Percentiles rank a stretch among this genome's conserved stretches.
Evolutionary conservation across 2,888 invertebrate species (phyloP).

Genomic region (Parthenolecanium corni): DNA sequence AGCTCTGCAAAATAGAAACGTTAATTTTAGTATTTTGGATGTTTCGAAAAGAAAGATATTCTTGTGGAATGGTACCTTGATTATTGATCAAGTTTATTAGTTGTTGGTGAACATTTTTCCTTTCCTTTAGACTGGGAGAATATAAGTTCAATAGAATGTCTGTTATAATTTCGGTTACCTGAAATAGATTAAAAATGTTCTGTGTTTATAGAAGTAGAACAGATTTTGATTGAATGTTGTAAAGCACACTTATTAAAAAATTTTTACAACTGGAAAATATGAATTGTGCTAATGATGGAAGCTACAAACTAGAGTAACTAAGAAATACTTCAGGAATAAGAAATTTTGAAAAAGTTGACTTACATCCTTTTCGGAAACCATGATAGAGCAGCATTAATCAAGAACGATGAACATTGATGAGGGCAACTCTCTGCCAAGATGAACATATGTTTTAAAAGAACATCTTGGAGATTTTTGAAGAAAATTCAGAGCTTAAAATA

Average conservation of each 20-base stretch:
- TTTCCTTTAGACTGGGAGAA: slow-evolving; percentile 13
- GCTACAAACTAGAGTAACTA: neutral
- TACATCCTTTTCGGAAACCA: neutral
- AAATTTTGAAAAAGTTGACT: neutral
- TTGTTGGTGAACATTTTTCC: slow-evolving; percentile 5
- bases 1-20: neutral
- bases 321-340: too few species aligned
- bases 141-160: slow-evolving; percentile 4
- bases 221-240: too few species aligned
- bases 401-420: too few species aligned
- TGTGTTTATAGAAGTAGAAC: too few species aligned
- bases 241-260: too few species aligned
- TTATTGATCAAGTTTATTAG: slow-evolving; percentile 4
- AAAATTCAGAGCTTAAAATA: too few species aligned
- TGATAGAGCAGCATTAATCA: neutral
- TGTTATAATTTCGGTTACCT: slow-evolving; percentile 1
- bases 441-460: too few species aligned
- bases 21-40: neutral
- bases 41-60: neutral
- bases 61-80: neutral
- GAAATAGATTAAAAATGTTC: neutral
- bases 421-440: too few species aligned
- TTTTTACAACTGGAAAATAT: too few species aligned
- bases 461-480: too few species aligned
- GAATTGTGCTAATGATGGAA: too few species aligned